phyloP scores from a whole-genome alignment of 2,797 vertebrate genomes.

The Phoebastria nigripes region DNA sequence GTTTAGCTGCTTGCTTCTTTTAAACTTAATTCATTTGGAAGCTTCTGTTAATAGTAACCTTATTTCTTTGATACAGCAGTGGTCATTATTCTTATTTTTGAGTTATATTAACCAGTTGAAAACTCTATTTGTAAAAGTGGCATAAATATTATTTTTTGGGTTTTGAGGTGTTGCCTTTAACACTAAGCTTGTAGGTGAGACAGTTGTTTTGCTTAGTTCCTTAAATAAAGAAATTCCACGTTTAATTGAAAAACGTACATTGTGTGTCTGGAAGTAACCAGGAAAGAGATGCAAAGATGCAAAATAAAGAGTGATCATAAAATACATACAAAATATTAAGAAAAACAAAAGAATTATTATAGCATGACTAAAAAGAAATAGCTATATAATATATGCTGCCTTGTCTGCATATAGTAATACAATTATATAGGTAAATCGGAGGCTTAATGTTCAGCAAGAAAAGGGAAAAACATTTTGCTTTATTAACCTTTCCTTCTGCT shows the following conservation, averaged over 20 bases:
- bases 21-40: not conserved
- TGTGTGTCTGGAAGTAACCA: not conserved
- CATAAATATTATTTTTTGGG: not conserved
- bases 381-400: not conserved
- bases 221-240: not conserved
- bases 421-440: not conserved
- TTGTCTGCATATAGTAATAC: not conserved
- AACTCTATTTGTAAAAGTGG: not conserved
- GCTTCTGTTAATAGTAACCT: not conserved
- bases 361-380: not conserved
- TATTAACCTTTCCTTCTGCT: constrained; percentile 20
- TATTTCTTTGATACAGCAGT: not conserved
- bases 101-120: not conserved
- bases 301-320: not conserved
- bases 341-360: not conserved
- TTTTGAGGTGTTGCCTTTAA: not conserved
- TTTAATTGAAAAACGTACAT: not conserved
- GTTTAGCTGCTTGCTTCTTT: not conserved
- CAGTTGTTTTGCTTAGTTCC: not conserved
- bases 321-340: not conserved
- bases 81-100: not conserved
- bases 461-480: not conserved
- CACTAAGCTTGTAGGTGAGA: not conserved
- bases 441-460: not conserved
- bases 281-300: not conserved